Conservation (phyloP, 2,888 invertebrate genomes). For the Cephus pulcher region DNA sequence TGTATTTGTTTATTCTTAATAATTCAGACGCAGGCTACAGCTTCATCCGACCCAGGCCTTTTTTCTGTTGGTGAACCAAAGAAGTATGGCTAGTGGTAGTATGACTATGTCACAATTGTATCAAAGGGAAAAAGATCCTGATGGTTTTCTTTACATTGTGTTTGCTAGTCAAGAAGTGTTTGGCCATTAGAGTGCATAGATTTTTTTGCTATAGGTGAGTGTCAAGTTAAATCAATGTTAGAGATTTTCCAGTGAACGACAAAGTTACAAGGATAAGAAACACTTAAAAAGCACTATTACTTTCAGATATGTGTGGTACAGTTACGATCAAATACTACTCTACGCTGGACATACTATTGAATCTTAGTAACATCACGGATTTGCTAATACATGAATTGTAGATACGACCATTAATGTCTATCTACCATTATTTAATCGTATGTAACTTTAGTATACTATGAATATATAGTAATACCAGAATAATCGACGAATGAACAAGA, state of each 20-base stretch:
- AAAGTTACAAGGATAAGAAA: neutral
- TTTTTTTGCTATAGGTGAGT: neutral
- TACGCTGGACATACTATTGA: neutral
- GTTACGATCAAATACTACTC: neutral
- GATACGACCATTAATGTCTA: constrained; percentile 13
- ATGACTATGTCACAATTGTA: constrained; percentile 86
- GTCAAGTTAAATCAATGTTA: neutral
- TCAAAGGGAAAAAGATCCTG: constrained; percentile 79
- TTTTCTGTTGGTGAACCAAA: constrained; percentile 85
- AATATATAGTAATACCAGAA: constrained; percentile 43
- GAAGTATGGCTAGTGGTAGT: constrained; percentile 84
- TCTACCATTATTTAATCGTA: constrained; percentile 31
- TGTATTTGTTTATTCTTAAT: neutral
- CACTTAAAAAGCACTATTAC: neutral
- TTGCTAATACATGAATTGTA: constrained; percentile 20
- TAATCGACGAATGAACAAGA: constrained; percentile 37
- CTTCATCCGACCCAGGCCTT: constrained; percentile 78
- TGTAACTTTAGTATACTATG: constrained; percentile 33
- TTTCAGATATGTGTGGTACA: neutral
- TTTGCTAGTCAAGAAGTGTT: constrained; percentile 93
- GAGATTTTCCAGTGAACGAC: neutral
- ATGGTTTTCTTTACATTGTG: constrained; percentile 89
- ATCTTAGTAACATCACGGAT: constrained; percentile 28
- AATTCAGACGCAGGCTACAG: constrained; percentile 71
- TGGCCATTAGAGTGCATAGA: constrained; percentile 65